Conservation (phyloP, 2,113 vertebrate genomes). For the Gambusia affinis region DNA sequence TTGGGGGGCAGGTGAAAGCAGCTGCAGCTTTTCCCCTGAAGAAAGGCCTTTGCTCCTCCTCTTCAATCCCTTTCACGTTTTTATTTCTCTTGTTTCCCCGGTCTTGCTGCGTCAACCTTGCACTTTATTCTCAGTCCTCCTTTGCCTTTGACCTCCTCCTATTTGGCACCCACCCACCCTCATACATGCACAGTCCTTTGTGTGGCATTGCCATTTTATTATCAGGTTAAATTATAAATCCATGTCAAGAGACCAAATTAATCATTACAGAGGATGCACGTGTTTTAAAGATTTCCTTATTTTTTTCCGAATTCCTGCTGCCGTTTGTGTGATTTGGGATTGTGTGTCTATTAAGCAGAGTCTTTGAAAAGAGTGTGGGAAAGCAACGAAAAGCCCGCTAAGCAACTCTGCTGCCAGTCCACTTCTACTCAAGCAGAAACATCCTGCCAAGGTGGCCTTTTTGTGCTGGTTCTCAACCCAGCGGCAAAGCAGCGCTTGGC, state of each 20-base stretch:
- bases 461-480: conserved; percentile 57
- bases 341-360: conserved; percentile 26
- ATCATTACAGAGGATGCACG: conserved; percentile 12
- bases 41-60: conserved; percentile 13
- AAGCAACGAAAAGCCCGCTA: conserved; percentile 45
- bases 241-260: conserved; percentile 41
- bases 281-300: not conserved
- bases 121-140: conserved; percentile 20
- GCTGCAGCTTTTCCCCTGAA: conserved; percentile 54
- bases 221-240: conserved; percentile 58
- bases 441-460: conserved; percentile 53
- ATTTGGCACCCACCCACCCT: conserved; percentile 35
- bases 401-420: conserved; percentile 37
- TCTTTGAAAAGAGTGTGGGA: conserved; percentile 39
- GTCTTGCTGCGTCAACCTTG: not conserved
- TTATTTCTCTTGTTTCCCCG: conserved; percentile 27
- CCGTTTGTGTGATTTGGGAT: conserved; percentile 9
- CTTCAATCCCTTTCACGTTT: conserved; percentile 23
- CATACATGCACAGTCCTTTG: conserved; percentile 62
- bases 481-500: conserved; percentile 39
- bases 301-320: not conserved
- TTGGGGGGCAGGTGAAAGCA: conserved; percentile 62
- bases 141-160: not conserved
- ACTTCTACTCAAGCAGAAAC: conserved; percentile 35
- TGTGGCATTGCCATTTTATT: conserved; percentile 53